Base-by-base conservation (phyloP, 2,888 invertebrate species). In the Leucozona laternaria region DNA sequence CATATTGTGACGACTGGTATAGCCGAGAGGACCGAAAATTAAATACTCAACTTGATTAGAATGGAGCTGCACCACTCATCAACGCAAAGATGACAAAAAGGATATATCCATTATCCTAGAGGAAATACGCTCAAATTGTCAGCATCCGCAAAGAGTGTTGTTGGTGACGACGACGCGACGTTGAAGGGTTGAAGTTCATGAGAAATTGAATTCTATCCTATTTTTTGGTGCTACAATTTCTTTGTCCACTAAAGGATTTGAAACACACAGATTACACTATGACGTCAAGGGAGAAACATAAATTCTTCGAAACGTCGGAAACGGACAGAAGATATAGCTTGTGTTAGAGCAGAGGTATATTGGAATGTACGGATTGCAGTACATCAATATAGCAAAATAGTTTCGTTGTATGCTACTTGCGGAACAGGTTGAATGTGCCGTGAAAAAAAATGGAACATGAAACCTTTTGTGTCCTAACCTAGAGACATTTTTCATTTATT, bases 41-140 rank as follows among this genome's bases (percentile, higher is more conserved):
- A 66, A 73, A 82, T 78, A 77, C 73, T 78, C 62, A 22, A n/a
- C 71, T 58, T 79, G 71, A 79, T 76, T 79, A 58, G 70, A 71
- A 58, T 66, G 34, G 17, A 53, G 25, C 31, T 34, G 22, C 22
- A 57, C 15, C 48, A 28, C 25, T 58, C 72, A 40, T 20, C 17
- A 57, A 55, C 17, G 40, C 11, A 58, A 17, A 13, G 22, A n/a
- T n/a, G 5, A 28, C 31, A 6, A 0, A 64, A 22, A 20, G 37
- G 22, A 50, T 10, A 50, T 10, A 62, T 34, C 17, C 31, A 25
- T 45, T 64, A 64, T 28, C 6, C 64, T 17, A 20, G 4, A 48
- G 20, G 31, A 64, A 28, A 64, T 45, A 28, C 25, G 10, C 15
- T 25, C 40, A 22, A 10, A 25, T 28, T 25, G 5, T 17, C 5